Evolutionary conservation across 1,140 invertebrate species (phyloP), one percentile per base, ranked within the genome.

Genomic region (Chlorops oryzae): DNA sequence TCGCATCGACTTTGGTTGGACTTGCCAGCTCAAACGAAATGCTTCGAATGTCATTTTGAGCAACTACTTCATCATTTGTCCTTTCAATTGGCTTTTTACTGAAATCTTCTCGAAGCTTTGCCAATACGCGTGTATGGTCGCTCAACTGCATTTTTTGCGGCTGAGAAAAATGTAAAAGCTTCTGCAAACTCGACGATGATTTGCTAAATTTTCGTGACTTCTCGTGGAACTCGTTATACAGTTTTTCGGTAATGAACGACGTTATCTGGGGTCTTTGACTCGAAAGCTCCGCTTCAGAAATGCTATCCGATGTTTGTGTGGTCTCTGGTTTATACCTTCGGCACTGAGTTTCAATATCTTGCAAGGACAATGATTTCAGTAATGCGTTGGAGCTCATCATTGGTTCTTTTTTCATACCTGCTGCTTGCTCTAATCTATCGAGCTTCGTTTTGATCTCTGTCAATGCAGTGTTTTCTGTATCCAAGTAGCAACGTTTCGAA

Each of bases 141-240:
- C 61, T 58, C 15, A 58, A 56, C 22, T 71, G 69, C 56, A 70
- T 35, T 47, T 71, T 70, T 32, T 69, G 68, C 3, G 69, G 68
- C 39, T 64, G 9, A 25, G 64, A 59, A 42, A 72, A 72, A 21
- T 68, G 63, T 0, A 68, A 50, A 51, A 72, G 42, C 42, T 80
- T 77, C 47, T 80, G 68, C 47, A 80, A 62, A 59, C 79, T 80
- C 3, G 77, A 79, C 3, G 78, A 80, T 5, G 79, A 80, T 66
- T 80, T 80, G 56, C 78, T 80, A 1, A 80, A 72, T 54, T 76
- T 73, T 46, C 79, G 78, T 3, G 79, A 80, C 59, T 81, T 81
- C 0, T 80, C 79, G 51, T 81, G 78, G 51, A 81, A 81, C 63
- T 81, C 79, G 15, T 77, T 78, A 63, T 78, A 81, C 13, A 81